These are phyloP conservation scores for Limnephilus lunatus DNA, from an alignment of 2,888 invertebrate genomes.

Conservation along the genomic window DNA sequence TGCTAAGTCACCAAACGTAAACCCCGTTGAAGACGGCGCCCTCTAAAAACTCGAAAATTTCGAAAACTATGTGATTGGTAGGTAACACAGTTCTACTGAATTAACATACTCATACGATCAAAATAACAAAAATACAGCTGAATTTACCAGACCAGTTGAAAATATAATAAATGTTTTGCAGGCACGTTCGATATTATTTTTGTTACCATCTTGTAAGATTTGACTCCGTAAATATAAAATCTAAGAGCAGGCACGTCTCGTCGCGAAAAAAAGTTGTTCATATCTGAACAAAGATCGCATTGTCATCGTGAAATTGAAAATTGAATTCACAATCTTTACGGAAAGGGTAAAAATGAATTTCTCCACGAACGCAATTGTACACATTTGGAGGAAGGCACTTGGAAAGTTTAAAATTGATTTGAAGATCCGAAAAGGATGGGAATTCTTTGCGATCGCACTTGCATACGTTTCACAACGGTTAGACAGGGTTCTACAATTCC, in stretches of 20 bases:
- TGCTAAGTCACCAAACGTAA: too few relatives aligned
- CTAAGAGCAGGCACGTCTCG: background rate
- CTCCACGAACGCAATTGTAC: background rate
- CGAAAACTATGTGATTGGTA: background rate
- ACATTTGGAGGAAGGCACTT: background rate
- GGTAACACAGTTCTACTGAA: background rate
- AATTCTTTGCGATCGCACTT: background rate
- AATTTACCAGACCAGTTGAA: background rate
- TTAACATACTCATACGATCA: too few relatives aligned
- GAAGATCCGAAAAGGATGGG: background rate
- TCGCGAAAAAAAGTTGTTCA: background rate
- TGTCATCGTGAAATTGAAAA: conserved; percentile 1
- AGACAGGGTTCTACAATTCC: background rate
- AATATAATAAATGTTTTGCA: background rate
- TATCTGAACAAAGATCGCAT: background rate
- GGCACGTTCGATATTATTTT: background rate
- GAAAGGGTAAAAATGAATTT: background rate
- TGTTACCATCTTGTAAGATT: background rate
- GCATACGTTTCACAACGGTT: background rate
- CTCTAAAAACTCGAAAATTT: background rate
- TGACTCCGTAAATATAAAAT: background rate
- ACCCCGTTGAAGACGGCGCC: too few relatives aligned
- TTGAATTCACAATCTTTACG: background rate
- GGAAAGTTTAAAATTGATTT: background rate
- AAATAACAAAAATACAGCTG: background rate